Evolutionary conservation across 2,113 vertebrate species (phyloP).

Genomic region (Hiodon tergisus): DNA sequence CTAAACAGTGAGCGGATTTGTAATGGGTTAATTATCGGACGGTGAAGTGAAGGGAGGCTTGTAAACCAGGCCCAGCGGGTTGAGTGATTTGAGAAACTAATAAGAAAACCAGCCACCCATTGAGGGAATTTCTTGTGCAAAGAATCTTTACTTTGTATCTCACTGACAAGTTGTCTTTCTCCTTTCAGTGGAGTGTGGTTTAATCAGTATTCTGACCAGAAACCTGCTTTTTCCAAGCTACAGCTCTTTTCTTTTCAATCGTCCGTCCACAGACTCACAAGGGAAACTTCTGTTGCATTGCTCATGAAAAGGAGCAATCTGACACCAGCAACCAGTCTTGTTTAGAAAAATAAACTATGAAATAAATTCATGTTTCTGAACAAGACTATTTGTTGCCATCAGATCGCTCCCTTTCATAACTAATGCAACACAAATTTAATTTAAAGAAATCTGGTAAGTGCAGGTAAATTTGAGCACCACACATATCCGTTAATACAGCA

Average conservation of each 20-base stretch:
- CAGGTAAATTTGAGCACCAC: no score
- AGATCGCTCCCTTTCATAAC: no score
- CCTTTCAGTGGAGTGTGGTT: conserved; percentile 31
- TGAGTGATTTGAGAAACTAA: conserved; percentile 26
- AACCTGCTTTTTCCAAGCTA: conserved; percentile 22
- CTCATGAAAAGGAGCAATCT: not conserved
- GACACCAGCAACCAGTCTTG: not conserved
- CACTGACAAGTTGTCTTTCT: conserved; percentile 47
- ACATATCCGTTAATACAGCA: no score
- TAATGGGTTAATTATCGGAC: conserved; percentile 13
- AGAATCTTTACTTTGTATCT: conserved; percentile 41
- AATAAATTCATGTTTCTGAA: no score
- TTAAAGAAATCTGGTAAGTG: no score
- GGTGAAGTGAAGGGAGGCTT: not conserved
- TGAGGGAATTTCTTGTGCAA: conserved; percentile 38
- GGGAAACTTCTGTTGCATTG: not conserved
- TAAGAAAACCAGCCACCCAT: conserved; percentile 34
- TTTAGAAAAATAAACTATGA: no score
- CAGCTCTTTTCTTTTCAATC: conserved; percentile 28
- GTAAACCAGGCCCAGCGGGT: conserved; percentile 2
- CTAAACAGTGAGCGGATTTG: not conserved
- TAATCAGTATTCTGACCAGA: conserved; percentile 32
- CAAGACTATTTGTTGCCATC: no score
- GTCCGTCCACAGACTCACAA: conserved; percentile 2
- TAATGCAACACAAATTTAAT: no score